phyloP scores from a whole-genome alignment of 2,113 vertebrate species.

The Alouatta palliata region DNA sequence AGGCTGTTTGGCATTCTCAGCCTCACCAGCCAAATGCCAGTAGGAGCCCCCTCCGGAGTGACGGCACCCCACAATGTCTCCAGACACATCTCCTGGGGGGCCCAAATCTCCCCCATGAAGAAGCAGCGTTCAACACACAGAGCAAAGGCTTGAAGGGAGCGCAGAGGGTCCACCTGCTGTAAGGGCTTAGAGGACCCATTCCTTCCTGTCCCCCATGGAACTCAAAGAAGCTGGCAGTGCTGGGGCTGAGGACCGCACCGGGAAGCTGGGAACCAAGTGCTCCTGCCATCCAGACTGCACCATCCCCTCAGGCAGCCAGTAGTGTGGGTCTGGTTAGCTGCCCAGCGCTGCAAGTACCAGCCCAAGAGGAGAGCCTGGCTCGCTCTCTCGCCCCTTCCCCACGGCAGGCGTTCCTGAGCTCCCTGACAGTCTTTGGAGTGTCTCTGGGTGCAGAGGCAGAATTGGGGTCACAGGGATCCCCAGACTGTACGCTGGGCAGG shows the following conservation, averaged over 20 bases:
- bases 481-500: rapidly evolving
- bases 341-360: background rate
- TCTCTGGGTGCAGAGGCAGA: rapidly evolving
- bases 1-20: too few relatives aligned
- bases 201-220: background rate
- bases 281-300: background rate
- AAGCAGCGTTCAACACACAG: too few relatives aligned
- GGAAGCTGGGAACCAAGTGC: background rate
- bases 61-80: background rate
- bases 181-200: background rate
- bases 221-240: background rate
- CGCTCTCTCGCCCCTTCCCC: rapidly evolving
- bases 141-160: too few relatives aligned
- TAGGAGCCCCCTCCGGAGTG: background rate
- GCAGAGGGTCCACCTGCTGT: background rate
- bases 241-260: background rate
- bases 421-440: rapidly evolving
- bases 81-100: background rate
- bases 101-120: background rate
- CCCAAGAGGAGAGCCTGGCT: background rate
- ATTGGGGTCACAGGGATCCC: rapidly evolving
- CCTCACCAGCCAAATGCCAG: background rate
- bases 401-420: rapidly evolving
- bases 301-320: background rate
- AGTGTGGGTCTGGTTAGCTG: background rate